These are phyloP conservation scores for Microtus pennsylvanicus DNA, from an alignment of 2,113 vertebrate species.

Conservation along the genomic window DNA sequence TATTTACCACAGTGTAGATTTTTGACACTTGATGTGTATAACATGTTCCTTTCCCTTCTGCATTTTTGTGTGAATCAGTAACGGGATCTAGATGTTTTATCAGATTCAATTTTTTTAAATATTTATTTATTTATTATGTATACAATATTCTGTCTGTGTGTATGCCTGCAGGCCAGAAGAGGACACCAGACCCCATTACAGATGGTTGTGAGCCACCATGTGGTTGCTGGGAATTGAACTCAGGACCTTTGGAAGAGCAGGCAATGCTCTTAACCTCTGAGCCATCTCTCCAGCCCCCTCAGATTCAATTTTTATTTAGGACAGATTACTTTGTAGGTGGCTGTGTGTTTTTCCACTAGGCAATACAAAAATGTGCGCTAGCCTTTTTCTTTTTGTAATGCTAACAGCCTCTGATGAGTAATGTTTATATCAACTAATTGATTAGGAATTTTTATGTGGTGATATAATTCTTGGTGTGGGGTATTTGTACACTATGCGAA, in stretches of 20 bases:
- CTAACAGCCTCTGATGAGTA: background rate
- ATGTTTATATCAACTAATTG: constrained; percentile 23
- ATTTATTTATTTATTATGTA: too few species aligned
- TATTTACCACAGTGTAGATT: background rate
- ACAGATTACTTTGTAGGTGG: constrained; percentile 4
- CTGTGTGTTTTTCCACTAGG: background rate
- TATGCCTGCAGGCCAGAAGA: too few species aligned
- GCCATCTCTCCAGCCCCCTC: background rate
- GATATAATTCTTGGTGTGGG: background rate
- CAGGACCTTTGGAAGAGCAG: too few species aligned
- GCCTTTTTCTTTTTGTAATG: background rate
- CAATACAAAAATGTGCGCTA: background rate
- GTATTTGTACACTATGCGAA: background rate
- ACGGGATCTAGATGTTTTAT: constrained; percentile 46
- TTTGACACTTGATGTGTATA: background rate
- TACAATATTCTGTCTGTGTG: too few species aligned
- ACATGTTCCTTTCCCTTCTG: background rate
- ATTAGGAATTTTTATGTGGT: constrained; percentile 28
- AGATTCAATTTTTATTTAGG: constrained; percentile 35
- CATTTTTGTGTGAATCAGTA: constrained; percentile 38
- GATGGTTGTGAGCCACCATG: too few species aligned
- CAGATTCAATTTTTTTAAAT: background rate
- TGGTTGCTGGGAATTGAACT: too few species aligned
- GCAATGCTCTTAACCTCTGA: too few species aligned
- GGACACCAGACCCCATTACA: too few species aligned